phyloP scores from a whole-genome alignment of 1,140 invertebrate genomes.

The Papilio dardanus region DNA sequence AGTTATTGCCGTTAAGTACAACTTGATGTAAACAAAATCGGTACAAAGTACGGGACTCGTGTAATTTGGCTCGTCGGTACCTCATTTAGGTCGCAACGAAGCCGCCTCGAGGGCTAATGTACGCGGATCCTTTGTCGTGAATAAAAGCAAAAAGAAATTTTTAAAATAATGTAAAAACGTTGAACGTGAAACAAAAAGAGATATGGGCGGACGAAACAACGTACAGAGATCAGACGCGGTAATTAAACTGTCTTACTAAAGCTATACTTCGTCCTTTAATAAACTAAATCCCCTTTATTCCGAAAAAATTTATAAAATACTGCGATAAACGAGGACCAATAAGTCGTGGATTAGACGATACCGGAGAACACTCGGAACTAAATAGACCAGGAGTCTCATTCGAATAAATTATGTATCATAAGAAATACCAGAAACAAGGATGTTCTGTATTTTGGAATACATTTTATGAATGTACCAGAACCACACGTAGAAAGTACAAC shows the following conservation, averaged over 20 bases:
- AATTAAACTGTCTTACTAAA: conserved; percentile 74
- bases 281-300: conserved; percentile 17
- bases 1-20: conserved; percentile 80
- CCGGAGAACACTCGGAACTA: no score
- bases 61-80: conserved; percentile 77
- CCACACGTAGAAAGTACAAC: no score
- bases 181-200: conserved; percentile 69
- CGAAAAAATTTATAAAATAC: no score
- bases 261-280: conserved; percentile 49
- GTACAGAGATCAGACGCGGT: conserved; percentile 63
- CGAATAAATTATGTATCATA: no score
- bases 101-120: conserved; percentile 66
- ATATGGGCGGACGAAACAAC: conserved; percentile 70
- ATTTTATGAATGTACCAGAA: no score
- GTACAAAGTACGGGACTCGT: conserved; percentile 66
- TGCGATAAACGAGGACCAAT: no score
- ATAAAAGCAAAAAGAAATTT: conserved; percentile 74
- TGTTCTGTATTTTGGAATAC: no score
- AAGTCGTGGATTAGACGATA: no score
- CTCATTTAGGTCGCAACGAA: conserved; percentile 73
- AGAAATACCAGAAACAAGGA: no score
- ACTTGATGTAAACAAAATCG: conserved; percentile 78
- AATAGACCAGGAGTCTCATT: no score
- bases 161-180: conserved; percentile 75
- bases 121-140: conserved; percentile 65